A percentile compares a stretch with the other conserved stretches of the same genome.
Conservation (phyloP, 2,113 vertebrate species). For the Carlito syrichta region DNA sequence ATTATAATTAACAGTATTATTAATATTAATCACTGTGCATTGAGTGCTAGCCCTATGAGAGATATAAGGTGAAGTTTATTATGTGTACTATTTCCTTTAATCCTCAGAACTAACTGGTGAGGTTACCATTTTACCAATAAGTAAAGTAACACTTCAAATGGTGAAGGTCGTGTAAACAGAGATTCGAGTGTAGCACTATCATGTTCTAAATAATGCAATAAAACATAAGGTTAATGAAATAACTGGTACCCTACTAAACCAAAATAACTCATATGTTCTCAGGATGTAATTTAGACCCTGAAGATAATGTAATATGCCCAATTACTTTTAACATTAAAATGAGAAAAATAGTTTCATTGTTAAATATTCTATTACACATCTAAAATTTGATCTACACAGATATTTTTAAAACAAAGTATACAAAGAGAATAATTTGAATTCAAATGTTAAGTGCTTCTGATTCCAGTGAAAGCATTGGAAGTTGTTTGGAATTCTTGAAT, state of each 20-base stretch:
- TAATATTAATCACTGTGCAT: neutral
- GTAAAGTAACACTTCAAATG: neutral
- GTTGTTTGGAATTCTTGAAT: slow-evolving; percentile 38
- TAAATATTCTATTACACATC: slow-evolving; percentile 37
- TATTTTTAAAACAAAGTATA: slow-evolving; percentile 50
- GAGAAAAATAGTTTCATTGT: slow-evolving; percentile 18
- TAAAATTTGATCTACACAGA: slow-evolving; percentile 10
- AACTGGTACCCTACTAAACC: neutral
- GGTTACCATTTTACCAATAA: neutral
- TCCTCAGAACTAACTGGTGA: neutral
- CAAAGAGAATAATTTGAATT: slow-evolving; percentile 55
- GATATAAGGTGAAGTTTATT: neutral
- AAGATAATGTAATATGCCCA: neutral
- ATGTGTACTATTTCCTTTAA: neutral
- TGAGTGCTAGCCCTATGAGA: neutral
- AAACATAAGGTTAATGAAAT: slow-evolving; percentile 34
- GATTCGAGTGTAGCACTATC: neutral
- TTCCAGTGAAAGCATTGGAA: neutral
- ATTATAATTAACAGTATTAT: neutral
- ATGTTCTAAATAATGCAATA: slow-evolving; percentile 27
- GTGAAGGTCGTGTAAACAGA: neutral
- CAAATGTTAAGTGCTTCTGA: slow-evolving; percentile 46
- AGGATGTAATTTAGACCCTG: slow-evolving; percentile 31
- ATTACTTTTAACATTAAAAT: slow-evolving; percentile 53
- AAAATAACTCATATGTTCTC: neutral